Evolutionary conservation across 2,797 vertebrate species (phyloP).

Genomic region (Carcharodon carcharias): DNA sequence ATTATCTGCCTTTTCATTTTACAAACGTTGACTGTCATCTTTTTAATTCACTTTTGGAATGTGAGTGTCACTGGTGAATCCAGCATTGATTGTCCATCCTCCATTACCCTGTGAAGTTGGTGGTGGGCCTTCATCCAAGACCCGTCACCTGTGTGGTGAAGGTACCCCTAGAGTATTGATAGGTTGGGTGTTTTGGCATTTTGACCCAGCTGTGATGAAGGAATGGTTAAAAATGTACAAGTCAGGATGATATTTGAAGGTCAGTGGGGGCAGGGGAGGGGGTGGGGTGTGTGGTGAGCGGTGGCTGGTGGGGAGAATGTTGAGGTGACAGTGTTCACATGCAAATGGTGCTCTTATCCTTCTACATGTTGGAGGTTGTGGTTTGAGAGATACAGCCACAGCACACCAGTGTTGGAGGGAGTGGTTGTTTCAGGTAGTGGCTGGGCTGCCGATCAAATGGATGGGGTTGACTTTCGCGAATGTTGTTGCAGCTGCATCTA

Average conservation of each 20-base stretch:
- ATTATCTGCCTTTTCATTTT: neutral
- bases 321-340: neutral
- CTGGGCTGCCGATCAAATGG: too few relatives aligned
- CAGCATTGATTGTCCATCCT: neutral
- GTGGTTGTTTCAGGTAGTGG: neutral
- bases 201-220: neutral
- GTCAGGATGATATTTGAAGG: neutral
- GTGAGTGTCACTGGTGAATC: neutral
- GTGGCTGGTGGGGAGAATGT: too few relatives aligned
- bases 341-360: neutral
- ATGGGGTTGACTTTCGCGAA: too few relatives aligned
- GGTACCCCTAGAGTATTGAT: neutral
- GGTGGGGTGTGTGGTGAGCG: too few relatives aligned
- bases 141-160: neutral
- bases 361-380: neutral
- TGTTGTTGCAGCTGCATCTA: too few relatives aligned
- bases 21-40: neutral
- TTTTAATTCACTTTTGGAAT: neutral
- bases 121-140: neutral
- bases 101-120: neutral
- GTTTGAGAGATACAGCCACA: neutral
- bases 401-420: too few relatives aligned
- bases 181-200: neutral
- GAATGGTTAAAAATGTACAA: neutral
- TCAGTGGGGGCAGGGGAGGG: too few relatives aligned